Percentiles rank a stretch among this genome's conserved stretches.
These are phyloP conservation scores for Yponomeuta sedellus DNA, from an alignment of 2,888 invertebrate genomes.

Conservation along the genomic window DNA sequence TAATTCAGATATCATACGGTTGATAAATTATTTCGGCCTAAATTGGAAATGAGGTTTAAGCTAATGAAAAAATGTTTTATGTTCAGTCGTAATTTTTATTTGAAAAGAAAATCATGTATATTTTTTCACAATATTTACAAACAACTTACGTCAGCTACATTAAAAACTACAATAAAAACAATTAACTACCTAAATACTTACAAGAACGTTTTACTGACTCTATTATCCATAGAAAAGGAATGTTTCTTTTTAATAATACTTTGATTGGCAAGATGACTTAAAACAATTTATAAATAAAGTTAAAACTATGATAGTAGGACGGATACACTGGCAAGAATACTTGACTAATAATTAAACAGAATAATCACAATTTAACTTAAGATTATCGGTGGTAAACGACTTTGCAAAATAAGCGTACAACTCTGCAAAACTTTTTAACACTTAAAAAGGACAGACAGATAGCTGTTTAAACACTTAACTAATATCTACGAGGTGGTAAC, in stretches of 20 bases:
- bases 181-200: not conserved
- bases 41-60: no score
- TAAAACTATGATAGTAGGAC: conserved; percentile 57
- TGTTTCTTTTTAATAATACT: conserved; percentile 53
- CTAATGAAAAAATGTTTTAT: not conserved
- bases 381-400: conserved; percentile 18
- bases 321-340: conserved; percentile 51
- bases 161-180: conserved; percentile 26
- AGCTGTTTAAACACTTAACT: conserved; percentile 25
- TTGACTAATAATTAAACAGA: conserved; percentile 26
- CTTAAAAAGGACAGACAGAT: not conserved
- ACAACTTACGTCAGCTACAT: conserved; percentile 29
- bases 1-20: no score
- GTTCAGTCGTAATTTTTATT: conserved; percentile 52
- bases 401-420: conserved; percentile 40
- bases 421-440: conserved; percentile 22
- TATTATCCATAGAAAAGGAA: conserved; percentile 21
- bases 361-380: conserved; percentile 23
- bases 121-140: conserved; percentile 34
- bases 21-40: no score
- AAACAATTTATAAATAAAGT: conserved; percentile 17
- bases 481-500: conserved; percentile 50
- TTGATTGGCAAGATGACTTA: conserved; percentile 57
- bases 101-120: conserved; percentile 41
- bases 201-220: conserved; percentile 23